phyloP scores from a whole-genome alignment of 2,888 invertebrate genomes.

The Arctia plantaginis region DNA sequence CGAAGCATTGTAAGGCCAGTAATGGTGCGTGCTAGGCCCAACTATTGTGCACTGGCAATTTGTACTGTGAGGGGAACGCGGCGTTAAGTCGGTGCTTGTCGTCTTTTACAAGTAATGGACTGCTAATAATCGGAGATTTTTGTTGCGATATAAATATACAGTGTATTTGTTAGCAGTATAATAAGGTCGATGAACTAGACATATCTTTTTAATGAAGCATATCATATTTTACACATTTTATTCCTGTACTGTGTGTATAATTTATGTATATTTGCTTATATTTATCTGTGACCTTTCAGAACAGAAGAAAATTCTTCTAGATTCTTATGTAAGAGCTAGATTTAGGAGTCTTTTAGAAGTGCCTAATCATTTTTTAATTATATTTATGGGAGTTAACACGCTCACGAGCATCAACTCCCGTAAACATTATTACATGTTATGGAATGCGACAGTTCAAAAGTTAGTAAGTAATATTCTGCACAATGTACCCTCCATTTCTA shows the following conservation, averaged over 20 bases:
- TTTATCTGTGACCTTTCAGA: neutral
- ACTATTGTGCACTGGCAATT: conserved; percentile 61
- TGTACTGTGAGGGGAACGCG: conserved; percentile 44
- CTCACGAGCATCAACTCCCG: no score
- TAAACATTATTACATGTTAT: no score
- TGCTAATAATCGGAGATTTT: conserved; percentile 26
- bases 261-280: no score
- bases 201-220: neutral
- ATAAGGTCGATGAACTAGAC: neutral
- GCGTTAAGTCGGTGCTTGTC: conserved; percentile 33
- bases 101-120: conserved; percentile 33
- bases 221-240: neutral
- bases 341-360: no score
- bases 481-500: no score
- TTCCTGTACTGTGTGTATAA: neutral
- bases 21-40: conserved; percentile 60
- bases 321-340: no score
- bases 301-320: no score
- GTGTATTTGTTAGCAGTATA: neutral
- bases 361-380: no score
- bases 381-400: no score
- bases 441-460: no score
- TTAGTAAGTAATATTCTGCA: no score
- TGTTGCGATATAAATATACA: conserved; percentile 6
- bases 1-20: conserved; percentile 48